These are phyloP conservation scores for Spea hammondii DNA, from an alignment of 2,797 vertebrate species.

Conservation along the genomic window DNA sequence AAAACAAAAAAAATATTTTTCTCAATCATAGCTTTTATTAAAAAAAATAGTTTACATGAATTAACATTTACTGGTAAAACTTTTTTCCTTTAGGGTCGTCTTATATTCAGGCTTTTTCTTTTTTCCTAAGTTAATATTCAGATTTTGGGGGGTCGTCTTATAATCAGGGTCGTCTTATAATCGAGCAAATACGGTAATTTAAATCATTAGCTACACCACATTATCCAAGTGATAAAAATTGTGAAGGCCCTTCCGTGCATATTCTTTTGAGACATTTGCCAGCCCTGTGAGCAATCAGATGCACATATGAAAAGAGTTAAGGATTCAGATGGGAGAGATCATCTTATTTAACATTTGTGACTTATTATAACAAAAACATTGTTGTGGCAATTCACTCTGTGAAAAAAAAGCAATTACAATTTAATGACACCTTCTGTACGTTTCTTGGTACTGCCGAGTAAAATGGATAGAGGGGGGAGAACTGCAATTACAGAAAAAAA, in stretches of 20 bases:
- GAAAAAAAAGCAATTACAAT: not conserved
- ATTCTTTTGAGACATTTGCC: not conserved
- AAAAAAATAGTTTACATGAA: no score
- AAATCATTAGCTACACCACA: not conserved
- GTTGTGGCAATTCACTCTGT: not conserved
- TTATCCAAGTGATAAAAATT: not conserved
- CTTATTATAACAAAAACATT: slow-evolving; percentile 1
- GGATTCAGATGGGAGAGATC: not conserved
- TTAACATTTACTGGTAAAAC: no score
- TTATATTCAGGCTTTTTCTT: no score
- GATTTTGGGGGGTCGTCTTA: no score
- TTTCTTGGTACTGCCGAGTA: no score
- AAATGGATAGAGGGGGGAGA: no score
- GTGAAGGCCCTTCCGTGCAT: not conserved
- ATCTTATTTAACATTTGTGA: not conserved
- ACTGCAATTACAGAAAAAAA: not conserved
- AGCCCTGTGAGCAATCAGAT: not conserved
- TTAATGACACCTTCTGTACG: not conserved
- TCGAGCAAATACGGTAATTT: no score
- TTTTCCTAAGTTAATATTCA: no score
- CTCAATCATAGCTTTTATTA: no score
- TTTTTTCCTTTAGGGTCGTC: no score
- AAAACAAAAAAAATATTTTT: no score
- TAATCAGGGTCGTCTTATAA: no score
- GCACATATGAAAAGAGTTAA: slow-evolving; percentile 10